Evolutionary conservation across 1,140 invertebrate species (phyloP), one percentile per base, ranked within the genome.

Genomic region (Carcinoscorpius rotundicauda): DNA sequence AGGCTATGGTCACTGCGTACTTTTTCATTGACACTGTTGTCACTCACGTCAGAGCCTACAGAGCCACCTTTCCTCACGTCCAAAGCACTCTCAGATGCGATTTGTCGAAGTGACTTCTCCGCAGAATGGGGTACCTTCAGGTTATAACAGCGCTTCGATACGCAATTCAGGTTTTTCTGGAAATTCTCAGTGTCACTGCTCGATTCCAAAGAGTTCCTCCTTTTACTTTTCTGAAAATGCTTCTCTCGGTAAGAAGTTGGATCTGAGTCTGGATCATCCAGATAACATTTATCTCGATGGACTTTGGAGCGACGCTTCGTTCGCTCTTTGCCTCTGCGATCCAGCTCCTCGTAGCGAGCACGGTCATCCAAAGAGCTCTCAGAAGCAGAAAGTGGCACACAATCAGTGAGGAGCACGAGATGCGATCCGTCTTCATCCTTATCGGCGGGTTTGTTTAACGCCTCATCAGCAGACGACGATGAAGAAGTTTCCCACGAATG

Each of bases 31-130:
- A n/a, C 62, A 3, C 68, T 61, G n/a, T 66, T 69, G 71, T 69
- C 72, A 60, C 63, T 73, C 61, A 61, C 70, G 68, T 64, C 71
- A 6, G 73, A 74, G 52, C 72, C 68, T 58, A 71, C 66, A 50
- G 72, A 74, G 60, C 72, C 72, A 51, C 65, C 68, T 3, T 70
- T 65, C 51, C 70, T 53, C 4, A 49, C 57, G 51, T 59, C 55
- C 4, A 68, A 51, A 56, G 60, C 58, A 49, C 51, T 50, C 53
- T 68, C 64, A 5, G 58, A 63, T 6, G 67, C 58, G 10, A 66
- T 66, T 51, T 66, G 64, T 50, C 64, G 60, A 29, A 62, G n/a
- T 9, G 49, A n/a, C 49, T 58, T 49, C 4, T 49, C 52, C 4
- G n/a, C 50, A n/a, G n/a, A 63, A 51, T 8, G 29, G 29, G 29